phyloP scores from a whole-genome alignment of 2,797 vertebrate genomes.

The Passerculus sandwichensis region DNA sequence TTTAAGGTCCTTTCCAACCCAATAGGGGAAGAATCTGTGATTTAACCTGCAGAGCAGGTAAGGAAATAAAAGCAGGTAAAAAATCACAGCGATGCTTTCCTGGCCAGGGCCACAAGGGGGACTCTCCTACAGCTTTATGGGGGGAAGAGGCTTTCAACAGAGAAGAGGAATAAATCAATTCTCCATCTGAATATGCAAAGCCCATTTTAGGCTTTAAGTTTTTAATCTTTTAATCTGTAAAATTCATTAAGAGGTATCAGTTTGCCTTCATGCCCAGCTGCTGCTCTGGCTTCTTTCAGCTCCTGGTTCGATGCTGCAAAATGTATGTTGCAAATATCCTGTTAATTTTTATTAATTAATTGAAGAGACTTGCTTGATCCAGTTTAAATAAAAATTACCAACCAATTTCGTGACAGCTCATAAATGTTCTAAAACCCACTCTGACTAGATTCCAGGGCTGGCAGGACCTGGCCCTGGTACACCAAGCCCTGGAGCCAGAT shows the following conservation, averaged over 20 bases:
- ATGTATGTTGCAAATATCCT: neutral
- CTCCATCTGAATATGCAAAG: neutral
- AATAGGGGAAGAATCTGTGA: neutral
- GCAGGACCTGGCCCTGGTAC: neutral
- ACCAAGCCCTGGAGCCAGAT: rapidly evolving
- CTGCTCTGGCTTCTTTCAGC: neutral
- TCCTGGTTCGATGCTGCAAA: neutral
- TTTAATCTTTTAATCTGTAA: neutral
- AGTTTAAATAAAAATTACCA: neutral
- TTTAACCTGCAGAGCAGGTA: neutral
- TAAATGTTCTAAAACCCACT: neutral
- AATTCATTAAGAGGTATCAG: neutral
- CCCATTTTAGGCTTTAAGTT: neutral
- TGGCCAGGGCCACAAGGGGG: neutral
- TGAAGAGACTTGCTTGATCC: neutral
- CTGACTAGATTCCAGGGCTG: neutral
- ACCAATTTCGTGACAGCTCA: neutral
- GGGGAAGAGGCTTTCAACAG: neutral
- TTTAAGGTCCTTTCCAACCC: neutral
- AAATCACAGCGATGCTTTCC: neutral
- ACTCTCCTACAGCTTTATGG: neutral
- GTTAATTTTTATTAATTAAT: neutral
- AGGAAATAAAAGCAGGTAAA: neutral
- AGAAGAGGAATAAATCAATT: neutral
- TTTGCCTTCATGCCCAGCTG: neutral